Conservation (phyloP, 2,113 vertebrate species). For the Cephalopholis sonnerati region DNA sequence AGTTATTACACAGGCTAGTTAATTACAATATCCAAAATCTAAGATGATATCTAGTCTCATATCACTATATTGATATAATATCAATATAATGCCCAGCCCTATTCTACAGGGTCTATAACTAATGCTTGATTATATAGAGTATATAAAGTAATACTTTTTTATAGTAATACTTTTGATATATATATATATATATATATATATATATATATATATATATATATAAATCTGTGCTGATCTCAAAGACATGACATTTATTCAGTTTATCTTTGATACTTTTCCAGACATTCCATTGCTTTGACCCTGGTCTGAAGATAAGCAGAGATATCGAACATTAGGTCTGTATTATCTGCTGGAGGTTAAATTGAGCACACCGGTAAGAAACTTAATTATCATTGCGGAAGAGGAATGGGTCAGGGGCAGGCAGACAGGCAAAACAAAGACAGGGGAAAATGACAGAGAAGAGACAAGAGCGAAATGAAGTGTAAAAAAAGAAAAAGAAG, state of each 20-base stretch:
- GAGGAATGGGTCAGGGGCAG: slow-evolving; percentile 8
- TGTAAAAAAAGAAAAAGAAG: slow-evolving; percentile 14
- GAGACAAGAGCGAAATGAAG: slow-evolving; percentile 16
- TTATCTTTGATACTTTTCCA: slow-evolving; percentile 12
- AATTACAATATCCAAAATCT: too few species aligned
- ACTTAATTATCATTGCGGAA: slow-evolving; percentile 20
- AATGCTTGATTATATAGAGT: neutral
- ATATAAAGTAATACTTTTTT: neutral
- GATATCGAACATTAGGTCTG: slow-evolving; percentile 17
- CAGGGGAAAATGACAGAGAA: neutral
- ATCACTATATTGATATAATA: too few species aligned
- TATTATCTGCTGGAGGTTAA: slow-evolving; percentile 25
- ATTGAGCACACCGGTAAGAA: slow-evolving; percentile 28
- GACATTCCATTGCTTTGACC: slow-evolving; percentile 1
- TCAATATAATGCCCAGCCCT: too few species aligned
- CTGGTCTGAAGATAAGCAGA: slow-evolving; percentile 23
- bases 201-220: too few species aligned
- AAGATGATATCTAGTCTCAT: too few species aligned
- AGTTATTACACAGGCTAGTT: too few species aligned
- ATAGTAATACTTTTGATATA: too few species aligned
- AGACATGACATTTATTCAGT: neutral
- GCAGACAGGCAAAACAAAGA: neutral
- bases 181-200: too few species aligned
- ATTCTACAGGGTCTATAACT: neutral
- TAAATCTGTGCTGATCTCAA: neutral